Percentiles rank a stretch among this genome's conserved stretches.
Evolutionary conservation across 2,113 vertebrate species (phyloP).

Genomic region (Brachypodius melanocephalos): DNA sequence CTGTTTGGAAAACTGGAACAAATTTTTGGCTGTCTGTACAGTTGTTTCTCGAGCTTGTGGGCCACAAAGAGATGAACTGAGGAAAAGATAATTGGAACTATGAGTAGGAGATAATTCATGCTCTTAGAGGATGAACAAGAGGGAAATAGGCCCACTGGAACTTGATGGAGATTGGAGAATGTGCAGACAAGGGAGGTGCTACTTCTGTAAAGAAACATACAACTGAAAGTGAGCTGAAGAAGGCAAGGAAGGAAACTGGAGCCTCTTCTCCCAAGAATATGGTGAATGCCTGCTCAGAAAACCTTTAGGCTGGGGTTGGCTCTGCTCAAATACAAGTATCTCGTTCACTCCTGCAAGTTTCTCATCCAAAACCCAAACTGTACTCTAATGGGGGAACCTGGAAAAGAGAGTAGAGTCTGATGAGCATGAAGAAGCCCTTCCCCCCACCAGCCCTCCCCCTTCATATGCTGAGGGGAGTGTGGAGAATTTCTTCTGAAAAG

Average conservation of each 20-base stretch:
- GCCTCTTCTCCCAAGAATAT: not conserved
- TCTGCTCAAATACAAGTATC: not conserved
- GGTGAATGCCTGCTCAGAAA: not conserved
- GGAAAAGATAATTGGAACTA: not conserved
- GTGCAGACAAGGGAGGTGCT: not conserved
- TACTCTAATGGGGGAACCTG: not conserved
- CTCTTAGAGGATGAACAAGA: not conserved
- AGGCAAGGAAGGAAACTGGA: not conserved
- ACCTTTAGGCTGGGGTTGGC: not conserved
- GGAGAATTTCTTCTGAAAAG: constrained; percentile 57
- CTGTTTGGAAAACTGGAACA: not conserved
- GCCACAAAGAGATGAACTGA: not conserved
- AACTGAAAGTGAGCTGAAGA: not conserved
- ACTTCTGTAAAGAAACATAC: not conserved
- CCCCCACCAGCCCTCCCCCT: not conserved
- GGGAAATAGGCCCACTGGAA: not conserved
- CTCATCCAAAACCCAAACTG: not conserved
- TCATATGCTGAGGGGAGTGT: not conserved
- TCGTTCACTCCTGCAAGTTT: not conserved
- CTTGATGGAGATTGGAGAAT: not conserved
- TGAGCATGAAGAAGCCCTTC: not conserved
- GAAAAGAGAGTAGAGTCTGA: not conserved
- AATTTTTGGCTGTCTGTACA: not conserved
- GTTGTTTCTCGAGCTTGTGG: not conserved
- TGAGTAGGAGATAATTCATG: not conserved